A percentile compares a stretch with the other conserved stretches of the same genome.
These are phyloP conservation scores for Chrysemys picta DNA, from an alignment of 2,113 vertebrate species.

Conservation along the genomic window DNA sequence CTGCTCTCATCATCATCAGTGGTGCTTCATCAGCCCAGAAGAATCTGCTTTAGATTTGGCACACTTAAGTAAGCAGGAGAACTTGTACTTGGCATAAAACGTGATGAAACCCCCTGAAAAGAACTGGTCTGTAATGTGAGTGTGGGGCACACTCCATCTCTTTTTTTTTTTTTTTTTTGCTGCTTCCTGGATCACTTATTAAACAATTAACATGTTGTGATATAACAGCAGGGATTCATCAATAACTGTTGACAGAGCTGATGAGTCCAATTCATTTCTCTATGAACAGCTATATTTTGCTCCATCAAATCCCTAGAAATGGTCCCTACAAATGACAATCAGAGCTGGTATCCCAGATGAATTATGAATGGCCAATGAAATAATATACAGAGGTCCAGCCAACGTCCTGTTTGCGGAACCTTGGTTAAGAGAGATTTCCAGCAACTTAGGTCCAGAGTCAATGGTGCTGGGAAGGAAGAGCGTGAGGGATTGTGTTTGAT, in stretches of 20 bases:
- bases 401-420: not conserved
- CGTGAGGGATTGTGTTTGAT: not conserved
- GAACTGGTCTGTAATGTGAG: not conserved
- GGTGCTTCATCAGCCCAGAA: not conserved
- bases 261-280: not conserved
- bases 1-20: rapidly evolving
- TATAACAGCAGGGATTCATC: too few species aligned
- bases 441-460: not conserved
- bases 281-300: not conserved
- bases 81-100: not conserved
- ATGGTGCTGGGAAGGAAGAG: not conserved
- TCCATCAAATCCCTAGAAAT: not conserved
- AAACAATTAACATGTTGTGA: not conserved
- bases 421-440: not conserved
- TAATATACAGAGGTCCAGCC: not conserved
- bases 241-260: not conserved
- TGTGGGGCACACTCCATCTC: not conserved
- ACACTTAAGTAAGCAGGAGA: not conserved
- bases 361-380: too few species aligned
- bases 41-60: not conserved
- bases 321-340: not conserved
- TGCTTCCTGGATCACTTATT: not conserved
- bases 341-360: not conserved
- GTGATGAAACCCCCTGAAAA: too few species aligned
- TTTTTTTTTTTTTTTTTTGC: not conserved